Evolutionary conservation across 2,888 invertebrate genomes (phyloP), one percentile per base, ranked within the genome.

Genomic region (Lobophora halterata): DNA sequence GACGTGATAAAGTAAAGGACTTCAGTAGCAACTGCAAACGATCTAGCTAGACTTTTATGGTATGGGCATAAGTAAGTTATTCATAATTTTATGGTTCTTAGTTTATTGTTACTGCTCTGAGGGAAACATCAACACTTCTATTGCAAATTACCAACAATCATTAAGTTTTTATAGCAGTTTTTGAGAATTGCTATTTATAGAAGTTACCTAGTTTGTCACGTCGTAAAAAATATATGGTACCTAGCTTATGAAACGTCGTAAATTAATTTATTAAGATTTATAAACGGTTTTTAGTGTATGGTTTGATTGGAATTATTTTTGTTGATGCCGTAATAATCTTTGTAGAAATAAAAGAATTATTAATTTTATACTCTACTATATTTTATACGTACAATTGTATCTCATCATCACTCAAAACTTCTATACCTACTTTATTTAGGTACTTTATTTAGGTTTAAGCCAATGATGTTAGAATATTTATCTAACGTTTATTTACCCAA

Each of bases 91-190:
- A 7, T 14, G 16, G 10, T 23, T 31, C n/a, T n/a, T 23, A 13
- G n/a, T n/a, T n/a, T n/a, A 7, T 14, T 23, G 10, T 23, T 31
- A 31, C 23, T 6, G 11, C 7, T n/a, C 12, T 28, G 8, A 8
- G 11, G n/a, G 24, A 23, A 16, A 32, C 14, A 17, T 33, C 29
- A 37, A 26, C 21, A 28, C 9, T 41, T 38, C 32, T 37, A 25
- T 14, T 20, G 27, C 18, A 31, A 41, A 26, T 8, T 26, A 34
- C 16, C 9, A 9, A 29, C 28, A 23, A 4, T 26, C 26, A 31
- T 31, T 24, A 20, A 14, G 14, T 34, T 34, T 28, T 38, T 37
- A 18, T 24, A 10, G 6, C 5, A 31, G 26, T 25, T 26, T 23
- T 34, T 27, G 2, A 12, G 18, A 14, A 19, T 2, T 3, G 1